Conservation (phyloP, 1,140 invertebrate genomes). For the Drosophila arawakana region DNA sequence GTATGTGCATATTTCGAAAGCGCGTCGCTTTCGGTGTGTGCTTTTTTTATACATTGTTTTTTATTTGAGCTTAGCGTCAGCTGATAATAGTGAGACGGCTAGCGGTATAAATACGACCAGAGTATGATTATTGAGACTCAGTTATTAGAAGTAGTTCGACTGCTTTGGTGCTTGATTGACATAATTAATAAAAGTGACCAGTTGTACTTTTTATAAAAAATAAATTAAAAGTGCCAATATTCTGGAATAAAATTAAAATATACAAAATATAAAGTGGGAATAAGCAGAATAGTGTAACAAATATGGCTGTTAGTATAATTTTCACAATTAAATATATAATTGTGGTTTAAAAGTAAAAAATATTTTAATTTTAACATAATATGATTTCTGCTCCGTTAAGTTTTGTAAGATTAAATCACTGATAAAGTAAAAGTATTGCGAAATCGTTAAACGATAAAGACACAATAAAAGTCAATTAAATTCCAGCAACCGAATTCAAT, state of each 20-base stretch:
- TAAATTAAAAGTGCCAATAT: background rate
- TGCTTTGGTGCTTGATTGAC: slow-evolving; percentile 24
- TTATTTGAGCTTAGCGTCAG: slow-evolving; percentile 24
- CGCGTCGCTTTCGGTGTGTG: slow-evolving; percentile 11
- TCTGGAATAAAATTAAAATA: slow-evolving; percentile 4
- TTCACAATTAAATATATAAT: too few species aligned
- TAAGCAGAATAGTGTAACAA: background rate
- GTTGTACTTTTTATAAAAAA: slow-evolving; percentile 7
- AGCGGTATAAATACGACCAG: slow-evolving; percentile 60
- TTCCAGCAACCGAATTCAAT: background rate
- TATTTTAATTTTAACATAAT: too few species aligned
- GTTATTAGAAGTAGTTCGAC: slow-evolving; percentile 50
- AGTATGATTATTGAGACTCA: slow-evolving; percentile 38
- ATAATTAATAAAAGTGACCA: slow-evolving; percentile 11
- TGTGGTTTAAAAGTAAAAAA: too few species aligned
- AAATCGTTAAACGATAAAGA: too few species aligned
- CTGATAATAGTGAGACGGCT: slow-evolving; percentile 59
- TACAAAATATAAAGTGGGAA: slow-evolving; percentile 2
- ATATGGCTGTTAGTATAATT: slow-evolving; percentile 60
- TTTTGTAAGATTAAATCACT: too few species aligned
- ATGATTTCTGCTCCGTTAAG: too few species aligned
- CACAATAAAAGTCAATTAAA: background rate
- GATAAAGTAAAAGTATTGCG: too few species aligned
- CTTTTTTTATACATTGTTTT: slow-evolving; percentile 40
- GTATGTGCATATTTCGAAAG: slow-evolving; percentile 34